phyloP scores from a whole-genome alignment of 2,113 vertebrate genomes.

The Corythornis vintsioides region DNA sequence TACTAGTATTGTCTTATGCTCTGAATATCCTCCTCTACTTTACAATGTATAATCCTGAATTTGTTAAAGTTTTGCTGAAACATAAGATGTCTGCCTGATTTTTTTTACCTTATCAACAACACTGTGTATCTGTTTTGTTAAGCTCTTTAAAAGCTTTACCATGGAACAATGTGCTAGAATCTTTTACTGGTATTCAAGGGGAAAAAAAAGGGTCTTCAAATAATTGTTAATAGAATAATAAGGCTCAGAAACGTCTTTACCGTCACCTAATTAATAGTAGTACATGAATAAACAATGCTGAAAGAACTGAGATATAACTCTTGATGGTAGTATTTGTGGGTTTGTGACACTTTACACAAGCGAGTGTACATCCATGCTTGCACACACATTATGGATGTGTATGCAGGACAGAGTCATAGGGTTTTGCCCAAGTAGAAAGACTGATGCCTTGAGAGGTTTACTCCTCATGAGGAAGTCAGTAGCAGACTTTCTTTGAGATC shows the following conservation, averaged over 20 bases:
- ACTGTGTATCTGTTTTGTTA: neutral
- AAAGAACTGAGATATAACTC: neutral
- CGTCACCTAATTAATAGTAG: neutral
- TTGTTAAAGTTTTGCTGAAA: neutral
- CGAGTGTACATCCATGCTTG: neutral
- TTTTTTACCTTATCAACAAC: neutral
- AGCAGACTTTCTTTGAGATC: neutral
- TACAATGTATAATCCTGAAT: neutral
- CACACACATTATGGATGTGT: neutral
- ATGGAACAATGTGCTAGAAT: neutral
- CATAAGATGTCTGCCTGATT: neutral
- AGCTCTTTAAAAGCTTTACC: neutral
- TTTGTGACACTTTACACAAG: neutral
- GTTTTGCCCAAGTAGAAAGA: neutral
- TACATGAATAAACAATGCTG: neutral
- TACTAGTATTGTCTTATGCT: neutral
- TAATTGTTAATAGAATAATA: neutral
- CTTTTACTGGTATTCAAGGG: neutral
- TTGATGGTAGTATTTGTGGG: neutral
- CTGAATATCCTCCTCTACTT: neutral
- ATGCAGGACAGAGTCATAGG: neutral
- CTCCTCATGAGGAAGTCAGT: neutral
- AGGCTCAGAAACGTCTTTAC: neutral
- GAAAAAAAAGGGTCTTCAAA: neutral
- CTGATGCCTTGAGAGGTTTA: neutral